Evolutionary conservation across 1,140 invertebrate species (phyloP).

Genomic region (Latrodectus geometricus): DNA sequence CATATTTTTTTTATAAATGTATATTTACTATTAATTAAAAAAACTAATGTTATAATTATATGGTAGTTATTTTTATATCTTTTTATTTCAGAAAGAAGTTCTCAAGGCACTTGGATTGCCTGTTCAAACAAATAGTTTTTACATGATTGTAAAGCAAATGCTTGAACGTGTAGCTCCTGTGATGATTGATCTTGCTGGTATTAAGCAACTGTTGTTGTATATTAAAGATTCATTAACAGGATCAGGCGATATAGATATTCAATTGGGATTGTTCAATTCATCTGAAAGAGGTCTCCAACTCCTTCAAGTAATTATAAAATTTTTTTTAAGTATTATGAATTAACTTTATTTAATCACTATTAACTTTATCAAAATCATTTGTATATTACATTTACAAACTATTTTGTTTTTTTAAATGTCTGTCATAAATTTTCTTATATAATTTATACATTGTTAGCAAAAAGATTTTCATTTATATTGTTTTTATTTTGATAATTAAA

Average conservation of each 20-base stretch:
- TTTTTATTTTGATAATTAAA: too few relatives aligned
- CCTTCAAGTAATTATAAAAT: conserved; percentile 72
- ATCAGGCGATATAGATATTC: conserved; percentile 64
- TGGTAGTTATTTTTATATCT: background rate
- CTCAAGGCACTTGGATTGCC: conserved; percentile 94
- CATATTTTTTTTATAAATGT: background rate
- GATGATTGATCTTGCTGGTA: conserved; percentile 84
- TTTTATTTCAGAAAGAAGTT: conserved; percentile 74
- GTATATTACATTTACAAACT: too few relatives aligned
- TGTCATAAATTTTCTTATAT: too few relatives aligned
- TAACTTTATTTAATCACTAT: background rate
- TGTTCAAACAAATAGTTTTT: conserved; percentile 94
- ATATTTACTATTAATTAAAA: background rate
- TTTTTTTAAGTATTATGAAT: conserved; percentile 24
- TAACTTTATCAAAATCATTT: too few relatives aligned
- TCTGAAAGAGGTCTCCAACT: conserved; percentile 64
- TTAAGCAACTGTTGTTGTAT: conserved; percentile 69
- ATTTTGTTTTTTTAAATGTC: background rate
- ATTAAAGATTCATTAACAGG: conserved; percentile 68
- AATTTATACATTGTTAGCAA: too few relatives aligned
- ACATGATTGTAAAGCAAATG: conserved; percentile 95
- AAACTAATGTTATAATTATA: background rate
- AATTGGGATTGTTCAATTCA: conserved; percentile 63
- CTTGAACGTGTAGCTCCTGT: conserved; percentile 94
- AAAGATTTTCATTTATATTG: too few relatives aligned